These are phyloP conservation scores for Melanotaenia duboulayi DNA, from an alignment of 2,113 vertebrate species.

Conservation along the genomic window DNA sequence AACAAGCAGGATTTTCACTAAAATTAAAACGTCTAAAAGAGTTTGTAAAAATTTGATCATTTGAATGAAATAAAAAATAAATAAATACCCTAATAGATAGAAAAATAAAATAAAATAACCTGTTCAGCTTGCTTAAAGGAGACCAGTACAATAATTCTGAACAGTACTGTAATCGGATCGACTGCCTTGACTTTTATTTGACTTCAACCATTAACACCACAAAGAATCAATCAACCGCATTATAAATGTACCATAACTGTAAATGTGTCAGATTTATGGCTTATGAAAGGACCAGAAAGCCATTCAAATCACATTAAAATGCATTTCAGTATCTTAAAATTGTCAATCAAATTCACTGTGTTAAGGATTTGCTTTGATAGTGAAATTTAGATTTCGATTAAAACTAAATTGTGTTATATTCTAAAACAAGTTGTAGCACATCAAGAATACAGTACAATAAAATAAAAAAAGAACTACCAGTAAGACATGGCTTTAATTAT, in stretches of 20 bases:
- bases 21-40: too few relatives aligned
- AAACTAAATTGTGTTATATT: too few relatives aligned
- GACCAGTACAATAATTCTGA: slow-evolving; percentile 22
- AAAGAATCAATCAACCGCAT: slow-evolving; percentile 34
- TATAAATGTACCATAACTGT: slow-evolving; percentile 43
- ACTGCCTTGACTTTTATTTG: slow-evolving; percentile 50
- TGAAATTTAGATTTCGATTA: too few relatives aligned
- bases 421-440: not conserved
- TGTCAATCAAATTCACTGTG: too few relatives aligned
- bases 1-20: too few relatives aligned
- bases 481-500: not conserved
- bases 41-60: too few relatives aligned
- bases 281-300: slow-evolving; percentile 15
- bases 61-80: too few relatives aligned
- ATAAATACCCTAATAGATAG: too few relatives aligned
- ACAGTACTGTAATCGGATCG: slow-evolving; percentile 3
- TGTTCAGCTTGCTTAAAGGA: too few relatives aligned
- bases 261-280: slow-evolving; percentile 29
- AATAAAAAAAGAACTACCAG: not conserved
- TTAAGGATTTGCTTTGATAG: too few relatives aligned
- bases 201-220: slow-evolving; percentile 30
- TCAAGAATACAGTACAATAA: too few relatives aligned
- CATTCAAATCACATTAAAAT: slow-evolving; percentile 13
- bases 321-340: not conserved
- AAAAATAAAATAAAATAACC: too few relatives aligned